These are phyloP conservation scores for Acanthosepion esculentum DNA, from an alignment of 2,888 invertebrate genomes.

Conservation along the genomic window DNA sequence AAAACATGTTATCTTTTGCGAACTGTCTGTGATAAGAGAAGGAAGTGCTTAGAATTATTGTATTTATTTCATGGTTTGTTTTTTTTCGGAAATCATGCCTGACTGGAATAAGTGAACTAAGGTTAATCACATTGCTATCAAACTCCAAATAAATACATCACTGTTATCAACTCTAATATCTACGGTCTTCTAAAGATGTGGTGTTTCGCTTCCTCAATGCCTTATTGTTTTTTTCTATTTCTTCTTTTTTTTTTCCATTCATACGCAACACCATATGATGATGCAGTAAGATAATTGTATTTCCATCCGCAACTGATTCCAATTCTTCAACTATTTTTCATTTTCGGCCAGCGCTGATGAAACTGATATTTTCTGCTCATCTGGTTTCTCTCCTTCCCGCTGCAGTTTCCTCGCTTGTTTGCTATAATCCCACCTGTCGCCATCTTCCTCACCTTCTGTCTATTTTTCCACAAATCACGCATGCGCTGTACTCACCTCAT, in stretches of 20 bases:
- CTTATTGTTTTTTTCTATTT: not conserved
- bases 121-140: not conserved
- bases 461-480: not conserved
- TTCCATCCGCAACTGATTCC: not conserved
- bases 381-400: not conserved
- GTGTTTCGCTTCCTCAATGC: too few relatives aligned
- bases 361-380: not conserved
- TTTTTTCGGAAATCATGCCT: not conserved
- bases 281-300: not conserved
- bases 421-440: not conserved
- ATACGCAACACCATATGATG: not conserved
- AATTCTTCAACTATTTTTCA: not conserved
- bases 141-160: not conserved
- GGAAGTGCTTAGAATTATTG: not conserved
- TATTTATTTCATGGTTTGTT: too few relatives aligned
- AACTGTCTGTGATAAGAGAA: not conserved
- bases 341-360: not conserved
- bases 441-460: not conserved
- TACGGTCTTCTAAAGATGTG: not conserved
- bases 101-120: not conserved
- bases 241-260: not conserved
- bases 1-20: not conserved
- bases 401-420: not conserved
- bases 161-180: not conserved
- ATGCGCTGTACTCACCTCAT: constrained; percentile 33